These are phyloP conservation scores for Scopus umbretta DNA, from an alignment of 2,113 vertebrate species.

Conservation along the genomic window DNA sequence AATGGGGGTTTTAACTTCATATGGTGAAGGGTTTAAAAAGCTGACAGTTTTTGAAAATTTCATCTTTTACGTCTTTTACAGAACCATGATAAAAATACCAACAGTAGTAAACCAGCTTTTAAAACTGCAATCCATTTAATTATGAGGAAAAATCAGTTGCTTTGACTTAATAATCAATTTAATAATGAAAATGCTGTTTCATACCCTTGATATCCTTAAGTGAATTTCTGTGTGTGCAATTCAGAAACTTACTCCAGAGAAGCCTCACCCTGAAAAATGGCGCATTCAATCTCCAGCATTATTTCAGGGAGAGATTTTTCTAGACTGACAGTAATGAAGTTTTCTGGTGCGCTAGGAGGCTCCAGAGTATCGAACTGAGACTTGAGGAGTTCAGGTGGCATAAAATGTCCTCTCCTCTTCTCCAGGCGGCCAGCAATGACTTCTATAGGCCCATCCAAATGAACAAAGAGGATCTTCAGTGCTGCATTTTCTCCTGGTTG, in stretches of 20 bases:
- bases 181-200: not conserved
- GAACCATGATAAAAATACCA: not conserved
- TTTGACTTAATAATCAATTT: not conserved
- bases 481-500: not conserved
- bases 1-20: not conserved
- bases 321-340: conserved; percentile 76
- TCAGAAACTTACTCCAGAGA: not conserved
- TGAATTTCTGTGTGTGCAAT: not conserved
- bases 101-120: not conserved
- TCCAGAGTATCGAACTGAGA: conserved; percentile 87
- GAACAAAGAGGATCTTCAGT: conserved; percentile 76
- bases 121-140: not conserved
- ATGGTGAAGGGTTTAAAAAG: not conserved
- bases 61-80: not conserved
- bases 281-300: conserved; percentile 58
- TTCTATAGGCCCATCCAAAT: conserved; percentile 77
- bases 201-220: not conserved
- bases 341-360: conserved; percentile 76
- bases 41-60: not conserved
- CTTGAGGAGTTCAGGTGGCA: conserved; percentile 78
- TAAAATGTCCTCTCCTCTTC: conserved; percentile 83
- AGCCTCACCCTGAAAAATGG: conserved; percentile 30
- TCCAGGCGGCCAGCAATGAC: conserved; percentile 75
- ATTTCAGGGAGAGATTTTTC: conserved; percentile 73
- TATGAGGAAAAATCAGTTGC: not conserved